A percentile compares a stretch with the other conserved stretches of the same genome.
Conservation (phyloP, 2,113 vertebrate genomes). For the Salvator merianae region DNA sequence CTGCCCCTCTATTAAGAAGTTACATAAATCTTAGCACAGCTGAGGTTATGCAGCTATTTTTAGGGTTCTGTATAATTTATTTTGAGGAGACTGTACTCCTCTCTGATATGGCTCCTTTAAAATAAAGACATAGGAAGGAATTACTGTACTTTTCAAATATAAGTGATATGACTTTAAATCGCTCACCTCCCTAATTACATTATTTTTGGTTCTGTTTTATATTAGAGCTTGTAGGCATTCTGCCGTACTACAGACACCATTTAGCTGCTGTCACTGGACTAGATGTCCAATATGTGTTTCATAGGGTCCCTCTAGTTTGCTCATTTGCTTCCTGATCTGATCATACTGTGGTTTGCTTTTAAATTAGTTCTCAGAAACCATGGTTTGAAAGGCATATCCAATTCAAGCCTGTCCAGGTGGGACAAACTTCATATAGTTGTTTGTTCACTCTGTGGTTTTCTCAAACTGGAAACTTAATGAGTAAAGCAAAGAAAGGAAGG, state of each 20-base stretch:
- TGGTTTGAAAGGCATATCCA: neutral
- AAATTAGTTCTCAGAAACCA: neutral
- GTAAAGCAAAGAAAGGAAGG: neutral
- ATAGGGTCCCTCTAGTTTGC: neutral
- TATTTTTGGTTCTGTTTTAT: neutral
- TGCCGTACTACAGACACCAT: neutral
- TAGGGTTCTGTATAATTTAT: slow-evolving; percentile 48
- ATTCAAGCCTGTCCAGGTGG: no score
- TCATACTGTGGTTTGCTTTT: neutral
- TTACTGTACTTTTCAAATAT: slow-evolving; percentile 10
- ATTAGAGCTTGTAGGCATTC: neutral
- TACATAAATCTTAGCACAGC: slow-evolving; percentile 15
- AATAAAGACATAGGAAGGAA: slow-evolving; percentile 30
- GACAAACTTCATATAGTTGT: no score
- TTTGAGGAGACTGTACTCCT: slow-evolving; percentile 38
- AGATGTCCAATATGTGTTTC: neutral
- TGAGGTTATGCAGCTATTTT: slow-evolving; percentile 42
- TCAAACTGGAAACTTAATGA: neutral
- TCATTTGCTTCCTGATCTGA: neutral
- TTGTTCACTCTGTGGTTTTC: no score
- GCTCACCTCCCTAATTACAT: neutral
- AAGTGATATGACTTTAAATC: neutral
- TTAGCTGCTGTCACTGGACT: neutral
- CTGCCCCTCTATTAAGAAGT: slow-evolving; percentile 45
- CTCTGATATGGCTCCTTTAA: slow-evolving; percentile 35